Evolutionary conservation across 2,797 vertebrate genomes (phyloP), one percentile per base, ranked within the genome.

Genomic region (Pterois miles): DNA sequence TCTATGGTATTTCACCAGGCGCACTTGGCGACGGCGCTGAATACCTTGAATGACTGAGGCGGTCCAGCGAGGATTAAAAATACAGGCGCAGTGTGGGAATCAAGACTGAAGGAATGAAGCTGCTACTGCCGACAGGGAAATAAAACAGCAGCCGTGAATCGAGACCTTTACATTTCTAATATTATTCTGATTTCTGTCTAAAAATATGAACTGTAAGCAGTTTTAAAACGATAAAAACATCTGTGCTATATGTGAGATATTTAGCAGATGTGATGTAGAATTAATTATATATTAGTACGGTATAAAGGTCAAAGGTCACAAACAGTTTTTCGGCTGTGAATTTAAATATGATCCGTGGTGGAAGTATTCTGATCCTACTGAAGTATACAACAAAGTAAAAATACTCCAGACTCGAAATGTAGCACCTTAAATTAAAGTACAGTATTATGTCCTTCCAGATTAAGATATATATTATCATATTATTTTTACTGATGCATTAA

Each of bases 1-100:
- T 78, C 78, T 86, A 74, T 86, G 87, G 87, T 57, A 10, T 46
- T 68, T 66, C 72, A 73, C 69, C 75, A 78, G 72, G 58, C 22
- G 1, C 31, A 20, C 38, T 77, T 75, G 79, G 83, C 74, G 58
- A 46, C 11, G 25, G 31, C 11, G 1, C 10, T 25, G 68, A 86
- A 86, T 82, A 78, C 81, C 71, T 78, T 10, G 16, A 76, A 77
- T 70, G 76, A 76, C 54, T 85, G 52, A 83, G 80, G 46, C 33
- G 8, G 73, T 71, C 78, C 77, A 60, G 12, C 36, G 5, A 72
- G 52, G 74, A 65, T 11, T 29, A 9, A 22, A 23, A 52, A 43
- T 2, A 50, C 38, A 14, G 50, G 40, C 53, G 22, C n/a, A 14
- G 56, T 23, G 68, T 70, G 53, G 34, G 70, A 71, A 46, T 3